These are phyloP conservation scores for Dufourea novaeangliae DNA, from an alignment of 1,140 invertebrate genomes.

Conservation along the genomic window DNA sequence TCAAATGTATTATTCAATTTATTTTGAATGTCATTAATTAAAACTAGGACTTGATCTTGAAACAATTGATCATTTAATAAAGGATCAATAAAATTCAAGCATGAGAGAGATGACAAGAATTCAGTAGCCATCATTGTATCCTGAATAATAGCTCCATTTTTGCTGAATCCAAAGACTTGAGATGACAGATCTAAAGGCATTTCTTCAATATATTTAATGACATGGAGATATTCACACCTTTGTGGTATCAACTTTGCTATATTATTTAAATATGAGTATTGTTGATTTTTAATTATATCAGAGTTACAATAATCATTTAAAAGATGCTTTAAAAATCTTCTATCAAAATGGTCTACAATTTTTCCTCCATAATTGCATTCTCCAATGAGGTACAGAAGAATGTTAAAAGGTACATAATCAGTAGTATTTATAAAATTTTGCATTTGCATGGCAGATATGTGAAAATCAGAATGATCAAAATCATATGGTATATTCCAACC, in stretches of 20 bases:
- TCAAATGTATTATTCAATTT: slow-evolving; percentile 82
- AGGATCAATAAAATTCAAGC: slow-evolving; percentile 41
- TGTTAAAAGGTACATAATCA: slow-evolving; percentile 83
- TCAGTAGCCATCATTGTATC: slow-evolving; percentile 79
- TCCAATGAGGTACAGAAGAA: slow-evolving; percentile 84
- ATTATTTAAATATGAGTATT: slow-evolving; percentile 74
- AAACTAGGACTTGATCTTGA: slow-evolving; percentile 38
- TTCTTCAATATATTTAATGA: slow-evolving; percentile 85
- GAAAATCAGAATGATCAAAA: slow-evolving; percentile 87
- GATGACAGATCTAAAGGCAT: slow-evolving; percentile 77
- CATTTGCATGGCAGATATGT: slow-evolving; percentile 85
- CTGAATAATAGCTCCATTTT: slow-evolving; percentile 85
- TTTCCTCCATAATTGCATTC: slow-evolving; percentile 90
- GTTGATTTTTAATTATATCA: slow-evolving; percentile 66
- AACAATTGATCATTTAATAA: slow-evolving; percentile 29
- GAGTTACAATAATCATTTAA: slow-evolving; percentile 83
- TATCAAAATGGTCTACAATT: slow-evolving; percentile 86
- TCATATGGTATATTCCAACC: slow-evolving; percentile 89
- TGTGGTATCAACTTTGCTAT: slow-evolving; percentile 84
- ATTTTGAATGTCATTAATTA: slow-evolving; percentile 81
- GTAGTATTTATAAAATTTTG: slow-evolving; percentile 80
- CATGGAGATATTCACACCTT: slow-evolving; percentile 86
- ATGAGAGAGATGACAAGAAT: slow-evolving; percentile 82
- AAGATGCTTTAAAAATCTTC: slow-evolving; percentile 83
- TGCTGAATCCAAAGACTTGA: slow-evolving; percentile 85